A percentile compares a stretch with the other conserved stretches of the same genome.
phyloP scores from a whole-genome alignment of 1,140 invertebrate species.

The Proales similis region DNA sequence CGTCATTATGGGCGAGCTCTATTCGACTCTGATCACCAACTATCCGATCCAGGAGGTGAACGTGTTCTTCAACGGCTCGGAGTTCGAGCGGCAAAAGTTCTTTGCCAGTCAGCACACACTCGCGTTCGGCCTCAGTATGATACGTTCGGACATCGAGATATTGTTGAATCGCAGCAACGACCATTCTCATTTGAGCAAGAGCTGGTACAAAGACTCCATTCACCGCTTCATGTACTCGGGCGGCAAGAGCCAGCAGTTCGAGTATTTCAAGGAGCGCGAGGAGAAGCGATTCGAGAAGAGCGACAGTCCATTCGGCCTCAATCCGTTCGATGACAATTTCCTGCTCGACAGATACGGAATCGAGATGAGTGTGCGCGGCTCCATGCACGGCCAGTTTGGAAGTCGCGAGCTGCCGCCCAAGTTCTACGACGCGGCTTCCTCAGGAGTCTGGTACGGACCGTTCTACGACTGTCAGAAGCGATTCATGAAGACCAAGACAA shows the following conservation, averaged over 20 bases:
- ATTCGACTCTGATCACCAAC: constrained; percentile 11
- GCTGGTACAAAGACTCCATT: constrained; percentile 27
- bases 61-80: constrained; percentile 33
- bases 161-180: constrained; percentile 20
- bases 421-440: constrained; percentile 28
- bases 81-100: constrained; percentile 36
- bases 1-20: constrained; percentile 16
- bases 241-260: constrained; percentile 6
- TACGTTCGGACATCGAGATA: constrained; percentile 31
- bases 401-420: constrained; percentile 25
- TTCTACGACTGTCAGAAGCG: constrained; percentile 29
- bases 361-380: constrained; percentile 33
- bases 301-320: constrained; percentile 2
- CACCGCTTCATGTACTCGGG: constrained; percentile 4
- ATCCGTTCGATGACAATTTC: background rate
- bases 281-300: constrained; percentile 6
- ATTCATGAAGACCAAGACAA: constrained; percentile 25
- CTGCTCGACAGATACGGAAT: constrained; percentile 26
- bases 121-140: constrained; percentile 6
- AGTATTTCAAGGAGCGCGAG: background rate
- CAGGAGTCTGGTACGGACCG: constrained; percentile 35
- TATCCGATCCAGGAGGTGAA: constrained; percentile 24
- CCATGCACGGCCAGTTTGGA: constrained; percentile 17
- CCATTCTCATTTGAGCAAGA: constrained; percentile 29
- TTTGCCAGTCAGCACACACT: constrained; percentile 25